Conservation (phyloP, 2,888 invertebrate species). For the Heteropelma amictum region DNA sequence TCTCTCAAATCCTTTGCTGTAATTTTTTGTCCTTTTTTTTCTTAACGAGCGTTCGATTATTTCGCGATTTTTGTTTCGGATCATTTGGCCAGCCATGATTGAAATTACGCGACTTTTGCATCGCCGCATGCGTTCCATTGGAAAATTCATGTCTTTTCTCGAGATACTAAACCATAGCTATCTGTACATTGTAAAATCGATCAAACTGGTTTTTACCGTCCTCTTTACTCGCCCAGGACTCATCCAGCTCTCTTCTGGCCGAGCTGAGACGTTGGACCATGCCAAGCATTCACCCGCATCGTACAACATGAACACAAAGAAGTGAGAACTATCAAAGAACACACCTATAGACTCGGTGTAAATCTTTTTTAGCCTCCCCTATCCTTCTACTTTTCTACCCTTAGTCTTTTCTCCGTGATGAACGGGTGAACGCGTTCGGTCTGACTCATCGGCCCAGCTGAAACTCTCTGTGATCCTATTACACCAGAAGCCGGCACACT, state of each 20-base stretch:
- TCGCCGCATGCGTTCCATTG: too few species aligned
- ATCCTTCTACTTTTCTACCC: slow-evolving; percentile 1
- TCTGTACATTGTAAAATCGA: neutral
- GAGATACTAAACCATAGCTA: neutral
- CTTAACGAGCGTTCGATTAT: too few species aligned
- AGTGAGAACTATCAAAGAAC: slow-evolving; percentile 47
- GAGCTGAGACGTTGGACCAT: neutral
- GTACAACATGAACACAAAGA: neutral
- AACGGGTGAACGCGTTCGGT: slow-evolving; percentile 7
- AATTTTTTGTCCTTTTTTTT: too few species aligned
- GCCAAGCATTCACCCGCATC: neutral
- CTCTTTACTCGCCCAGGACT: neutral
- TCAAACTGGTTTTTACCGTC: neutral
- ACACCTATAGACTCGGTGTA: slow-evolving; percentile 54
- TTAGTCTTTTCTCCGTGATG: slow-evolving; percentile 7
- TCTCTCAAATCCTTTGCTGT: neutral
- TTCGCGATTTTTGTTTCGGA: too few species aligned
- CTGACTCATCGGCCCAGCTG: slow-evolving; percentile 51
- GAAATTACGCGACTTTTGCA: too few species aligned
- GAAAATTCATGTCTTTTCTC: too few species aligned
- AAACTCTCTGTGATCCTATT: slow-evolving; percentile 33
- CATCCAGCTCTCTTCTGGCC: neutral
- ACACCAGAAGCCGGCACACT: slow-evolving; percentile 13
- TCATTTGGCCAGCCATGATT: too few species aligned
- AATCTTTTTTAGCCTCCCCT: slow-evolving; percentile 57